Base-by-base conservation (phyloP, 2,888 invertebrate genomes). In the Creontiades dilutus region DNA sequence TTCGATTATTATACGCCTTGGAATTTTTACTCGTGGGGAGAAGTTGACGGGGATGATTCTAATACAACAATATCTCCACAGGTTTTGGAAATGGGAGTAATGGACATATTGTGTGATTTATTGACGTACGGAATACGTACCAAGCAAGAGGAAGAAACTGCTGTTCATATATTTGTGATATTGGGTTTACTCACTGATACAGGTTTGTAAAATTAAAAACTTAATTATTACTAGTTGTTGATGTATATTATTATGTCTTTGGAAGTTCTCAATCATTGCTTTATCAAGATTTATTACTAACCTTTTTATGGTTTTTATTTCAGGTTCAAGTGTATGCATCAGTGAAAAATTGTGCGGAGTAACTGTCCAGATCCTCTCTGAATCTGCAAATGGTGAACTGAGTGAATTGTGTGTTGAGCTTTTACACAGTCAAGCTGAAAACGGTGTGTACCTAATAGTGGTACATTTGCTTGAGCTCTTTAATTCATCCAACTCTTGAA, bases 381-480 rank as follows among this genome's bases (percentile, higher is more conserved):
- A 95, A 89, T 96, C 96, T 0, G 94, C 95, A 28, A 96, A 95
- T 92, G 94, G 96, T 47, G 96, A 96, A 93, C 94, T 97, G 91
- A 96, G 96, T 7, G 96, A 96, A 93, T 93, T 96, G 92, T 96
- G 96, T 93, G 94, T 97, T 92, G 97, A 97, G 92, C 94, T 96
- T 92, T 94, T 97, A 91, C 96, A 96, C 93, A 95, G 95, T 90
- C 96, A 97, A 93, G 96, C 96, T 85, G 97, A 96, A 93, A 95
- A 96, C 94, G 96, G 96, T 96, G 94, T 93, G 92, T 84, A 37
- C 37, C 37, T 37, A 2, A 2, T 7, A 37, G 37, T 37, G 37
- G 7, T 37, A 37, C 7, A 7, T 37, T 37, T 37, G 37, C 2
- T n/a, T n/a, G n/a, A n/a, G n/a, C n/a, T n/a, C n/a, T n/a, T n/a